Evolutionary conservation across 2,797 vertebrate genomes (phyloP), one percentile per base, ranked within the genome.

Genomic region (Pseudopleuronectes americanus): DNA sequence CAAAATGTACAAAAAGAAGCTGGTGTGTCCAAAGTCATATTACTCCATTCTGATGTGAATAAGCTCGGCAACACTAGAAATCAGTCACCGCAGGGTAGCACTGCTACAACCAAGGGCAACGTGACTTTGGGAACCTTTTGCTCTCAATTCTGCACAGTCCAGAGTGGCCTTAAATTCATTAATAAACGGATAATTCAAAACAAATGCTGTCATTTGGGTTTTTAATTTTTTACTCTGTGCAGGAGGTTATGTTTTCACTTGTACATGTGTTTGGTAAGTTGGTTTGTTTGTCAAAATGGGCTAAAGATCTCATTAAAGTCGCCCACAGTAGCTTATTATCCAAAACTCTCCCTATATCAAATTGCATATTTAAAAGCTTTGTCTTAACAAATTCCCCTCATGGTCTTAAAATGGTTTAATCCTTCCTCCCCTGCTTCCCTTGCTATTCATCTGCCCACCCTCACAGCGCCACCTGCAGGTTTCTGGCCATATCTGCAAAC

Each of bases 151-250:
- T 92, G 91, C 88, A 92, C 89, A 93, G 85, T 93, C 84, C 90
- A 87, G 78, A 92, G 94, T 91, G 91, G 94, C 94, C 94, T 95
- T 94, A 94, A 88, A 79, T 89, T 83, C 77, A 90, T 90, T 89
- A 94, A 93, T 93, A 93, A 92, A 92, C 60, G 62, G 71, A 89
- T 89, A 68, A 87, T 79, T 80, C 65, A 84, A 84, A 84, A 57
- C 3, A 43, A 53, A 47, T 16, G 41, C n/a, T 43, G 19, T 56
- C 19, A 9, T n/a, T 19, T 36, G 1, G 1, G 17, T 19, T 52
- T 31, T 12, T 36, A n/a, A 1, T 3, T 57, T 22, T 51, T 0
- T 4, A 9, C n/a, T 22, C 21, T 10, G 14, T 45, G 17, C 17
- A 45, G 4, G 16, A 4, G 47, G 6, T n/a, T n/a, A 19, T 48